These are phyloP conservation scores for Drosophila repletoides DNA, from an alignment of 1,140 invertebrate genomes.

Conservation along the genomic window DNA sequence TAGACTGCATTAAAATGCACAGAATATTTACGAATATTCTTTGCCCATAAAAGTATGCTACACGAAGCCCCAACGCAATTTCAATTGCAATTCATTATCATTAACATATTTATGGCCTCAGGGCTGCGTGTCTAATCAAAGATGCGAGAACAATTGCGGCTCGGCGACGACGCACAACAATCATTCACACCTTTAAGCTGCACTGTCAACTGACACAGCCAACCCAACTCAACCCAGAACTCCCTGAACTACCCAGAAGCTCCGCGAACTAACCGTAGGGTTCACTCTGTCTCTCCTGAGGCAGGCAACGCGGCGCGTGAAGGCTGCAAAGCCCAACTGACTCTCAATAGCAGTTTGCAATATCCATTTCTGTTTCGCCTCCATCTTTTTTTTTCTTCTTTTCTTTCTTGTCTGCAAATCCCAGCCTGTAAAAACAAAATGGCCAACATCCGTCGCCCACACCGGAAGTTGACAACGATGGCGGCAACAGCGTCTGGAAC, in stretches of 20 bases:
- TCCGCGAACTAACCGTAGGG: too few relatives aligned
- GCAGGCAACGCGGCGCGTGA: constrained; percentile 41
- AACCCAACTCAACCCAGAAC: too few relatives aligned
- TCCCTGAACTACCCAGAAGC: background rate
- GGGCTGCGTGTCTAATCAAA: constrained; percentile 45
- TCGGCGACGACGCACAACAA: constrained; percentile 28
- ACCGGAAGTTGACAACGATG: constrained; percentile 56
- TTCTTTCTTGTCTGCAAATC: constrained; percentile 31
- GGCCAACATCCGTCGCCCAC: constrained; percentile 53
- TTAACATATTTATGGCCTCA: constrained; percentile 68
- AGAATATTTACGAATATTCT: background rate
- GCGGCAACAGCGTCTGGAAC: constrained; percentile 14
- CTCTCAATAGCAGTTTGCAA: too few relatives aligned
- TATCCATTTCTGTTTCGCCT: background rate
- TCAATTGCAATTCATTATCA: constrained; percentile 71
- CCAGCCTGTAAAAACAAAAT: constrained; percentile 74
- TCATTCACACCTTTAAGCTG: constrained; percentile 74
- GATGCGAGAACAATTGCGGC: constrained; percentile 35
- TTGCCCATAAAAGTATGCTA: constrained; percentile 31
- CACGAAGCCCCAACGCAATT: constrained; percentile 37
- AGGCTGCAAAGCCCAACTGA: constrained; percentile 45
- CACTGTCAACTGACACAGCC: constrained; percentile 30
- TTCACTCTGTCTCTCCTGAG: constrained; percentile 18
- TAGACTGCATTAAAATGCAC: constrained; percentile 37
- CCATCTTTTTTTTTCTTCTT: background rate